Evolutionary conservation across 2,888 invertebrate genomes (phyloP), one percentile per base, ranked within the genome.

Genomic region (Acanthosepion pharaonis): DNA sequence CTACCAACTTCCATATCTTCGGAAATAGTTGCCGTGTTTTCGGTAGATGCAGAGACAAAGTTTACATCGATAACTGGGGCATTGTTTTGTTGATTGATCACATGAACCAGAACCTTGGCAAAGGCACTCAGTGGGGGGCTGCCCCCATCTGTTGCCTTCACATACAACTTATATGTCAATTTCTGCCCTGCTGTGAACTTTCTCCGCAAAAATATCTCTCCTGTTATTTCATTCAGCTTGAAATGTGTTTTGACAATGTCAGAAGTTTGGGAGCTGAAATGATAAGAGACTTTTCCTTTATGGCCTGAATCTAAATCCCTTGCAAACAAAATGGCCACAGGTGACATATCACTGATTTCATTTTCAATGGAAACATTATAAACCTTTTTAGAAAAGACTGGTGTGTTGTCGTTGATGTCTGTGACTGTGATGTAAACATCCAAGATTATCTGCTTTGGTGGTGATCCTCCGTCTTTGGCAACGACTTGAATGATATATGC

Each of bases 1-100:
- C 99, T 98, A 55, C 99, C 99, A 97, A 99, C 98, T 95, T 98
- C 98, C 0, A 99, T 99, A 97, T 99, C 96, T 96, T 98, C 98
- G 15, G 95, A 95, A 15, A 78, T 78, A 3, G n/a, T 78, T 78
- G 78, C 78, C 18, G 33, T 78, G n/a, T 78, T 78, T 20, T 97
- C 96, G 49, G 96, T 95, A 53, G 97, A 97, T 8, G 95, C 95
- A 96, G 98, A 98, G 95, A 99, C 98, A 95, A 99, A 98, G 97
- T 99, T 98, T 42, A 99, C 98, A 96, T 98, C 98, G 2, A 98
- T 98, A 18, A 98, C 98, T 94, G 99, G 98, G 0, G 98, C 99
- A 97, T 99, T 99, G 98, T 99, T 99, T 95, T 98, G 98, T 0
- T 99, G 98, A 3, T 98, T 98, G 42, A 98, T 95, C 28, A 97